A percentile compares a stretch with the other conserved stretches of the same genome.
Conservation (phyloP, 2,888 invertebrate genomes). For the Spilarctia lutea region DNA sequence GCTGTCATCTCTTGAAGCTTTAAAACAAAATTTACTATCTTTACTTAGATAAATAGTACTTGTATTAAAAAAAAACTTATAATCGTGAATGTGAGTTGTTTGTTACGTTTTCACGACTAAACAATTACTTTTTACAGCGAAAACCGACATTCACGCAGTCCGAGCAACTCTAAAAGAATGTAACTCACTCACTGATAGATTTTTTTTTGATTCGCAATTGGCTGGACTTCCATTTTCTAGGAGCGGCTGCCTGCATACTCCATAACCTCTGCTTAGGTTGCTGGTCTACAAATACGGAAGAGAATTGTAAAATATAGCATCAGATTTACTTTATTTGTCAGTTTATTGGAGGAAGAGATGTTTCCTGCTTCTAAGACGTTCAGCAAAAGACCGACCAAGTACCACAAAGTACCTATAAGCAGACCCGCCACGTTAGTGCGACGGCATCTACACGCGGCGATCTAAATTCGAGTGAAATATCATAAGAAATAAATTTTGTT, state of each 20-base stretch:
- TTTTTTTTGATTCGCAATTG: neutral
- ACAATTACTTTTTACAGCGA: too few species aligned
- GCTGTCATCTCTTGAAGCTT: neutral
- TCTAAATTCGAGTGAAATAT: too few species aligned
- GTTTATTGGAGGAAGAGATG: too few species aligned
- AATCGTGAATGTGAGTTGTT: neutral
- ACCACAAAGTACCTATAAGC: too few species aligned
- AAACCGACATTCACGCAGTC: too few species aligned
- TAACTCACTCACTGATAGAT: slow-evolving; percentile 8
- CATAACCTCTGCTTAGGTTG: neutral
- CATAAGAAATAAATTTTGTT: too few species aligned
- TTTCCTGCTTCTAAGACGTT: too few species aligned
- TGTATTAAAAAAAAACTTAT: neutral
- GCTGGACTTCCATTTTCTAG: neutral
- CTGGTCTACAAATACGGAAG: neutral
- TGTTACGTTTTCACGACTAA: neutral
- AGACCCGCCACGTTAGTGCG: too few species aligned
- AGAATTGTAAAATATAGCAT: neutral
- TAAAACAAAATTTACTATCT: slow-evolving; percentile 1
- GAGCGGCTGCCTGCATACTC: neutral
- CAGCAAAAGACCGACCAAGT: too few species aligned
- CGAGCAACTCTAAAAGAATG: neutral
- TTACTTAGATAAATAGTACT: neutral
- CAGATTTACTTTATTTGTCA: too few species aligned
- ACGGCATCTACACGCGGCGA: too few species aligned